Percentiles rank a stretch among this genome's conserved stretches.
Conservation (phyloP, 2,797 vertebrate species). For the Tachyglossus aculeatus region DNA sequence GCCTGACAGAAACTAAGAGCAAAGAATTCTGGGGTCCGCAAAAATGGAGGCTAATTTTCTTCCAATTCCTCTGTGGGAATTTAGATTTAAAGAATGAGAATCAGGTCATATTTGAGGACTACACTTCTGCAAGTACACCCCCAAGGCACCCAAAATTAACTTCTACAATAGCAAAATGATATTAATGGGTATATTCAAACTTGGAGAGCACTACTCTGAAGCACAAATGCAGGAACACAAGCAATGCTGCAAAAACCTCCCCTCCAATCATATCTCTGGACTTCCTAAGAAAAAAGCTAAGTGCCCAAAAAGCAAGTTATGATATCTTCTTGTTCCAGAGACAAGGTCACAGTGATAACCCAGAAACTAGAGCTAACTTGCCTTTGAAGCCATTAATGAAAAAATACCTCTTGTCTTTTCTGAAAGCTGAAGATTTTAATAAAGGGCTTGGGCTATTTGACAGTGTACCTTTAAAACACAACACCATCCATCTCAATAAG, state of each 20-base stretch:
- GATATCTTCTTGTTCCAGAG: background rate
- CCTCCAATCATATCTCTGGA: background rate
- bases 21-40: no score
- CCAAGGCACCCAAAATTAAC: no score
- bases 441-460: background rate
- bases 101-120: no score
- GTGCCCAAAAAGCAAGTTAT: background rate
- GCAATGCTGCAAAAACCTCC: background rate
- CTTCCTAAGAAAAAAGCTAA: background rate
- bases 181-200: no score
- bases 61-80: no score
- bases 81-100: no score
- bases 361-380: background rate
- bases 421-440: background rate
- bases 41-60: no score
- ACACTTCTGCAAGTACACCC: no score
- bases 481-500: slow-evolving; percentile 9
- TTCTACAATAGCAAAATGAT: no score
- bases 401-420: background rate
- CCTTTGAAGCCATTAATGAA: background rate
- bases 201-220: no score
- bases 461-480: background rate
- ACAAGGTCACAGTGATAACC: background rate
- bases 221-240: no score
- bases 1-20: no score